Percentiles rank a stretch among this genome's conserved stretches.
phyloP scores from a whole-genome alignment of 2,113 vertebrate genomes.

The Rhinolophus sinicus region DNA sequence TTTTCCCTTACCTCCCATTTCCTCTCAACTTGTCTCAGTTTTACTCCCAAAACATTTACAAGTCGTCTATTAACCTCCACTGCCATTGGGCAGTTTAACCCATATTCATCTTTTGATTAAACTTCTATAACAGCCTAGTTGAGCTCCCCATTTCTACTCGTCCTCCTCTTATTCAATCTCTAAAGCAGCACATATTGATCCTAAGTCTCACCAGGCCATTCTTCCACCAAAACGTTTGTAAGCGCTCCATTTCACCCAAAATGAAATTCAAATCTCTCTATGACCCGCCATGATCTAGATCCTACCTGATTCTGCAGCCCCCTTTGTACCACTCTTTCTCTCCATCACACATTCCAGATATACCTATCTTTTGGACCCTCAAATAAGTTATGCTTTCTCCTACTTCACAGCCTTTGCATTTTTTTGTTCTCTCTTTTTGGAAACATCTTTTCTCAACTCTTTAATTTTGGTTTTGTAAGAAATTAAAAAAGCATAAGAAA shows the following conservation, averaged over 20 bases:
- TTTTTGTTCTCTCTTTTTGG: slow-evolving; percentile 31
- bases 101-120: slow-evolving; percentile 2
- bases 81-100: neutral
- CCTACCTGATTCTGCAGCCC: neutral
- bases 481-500: neutral
- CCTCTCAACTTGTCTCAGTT: neutral
- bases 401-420: neutral
- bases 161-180: neutral
- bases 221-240: slow-evolving; percentile 29
- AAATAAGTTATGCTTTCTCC: slow-evolving; percentile 9
- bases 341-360: slow-evolving; percentile 16
- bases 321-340: neutral
- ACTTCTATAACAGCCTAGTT: neutral
- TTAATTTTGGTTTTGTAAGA: slow-evolving; percentile 18
- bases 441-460: neutral
- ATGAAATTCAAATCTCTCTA: neutral
- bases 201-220: neutral
- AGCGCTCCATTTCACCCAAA: slow-evolving; percentile 21
- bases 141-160: neutral
- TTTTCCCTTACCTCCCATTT: slow-evolving; percentile 46
- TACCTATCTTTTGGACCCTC: neutral
- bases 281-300: neutral
- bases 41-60: slow-evolving; percentile 24
- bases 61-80: slow-evolving; percentile 22
- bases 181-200: neutral